A percentile compares a stretch with the other conserved stretches of the same genome.
These are phyloP conservation scores for Trachops cirrhosus DNA, from an alignment of 2,797 vertebrate species.

Conservation along the genomic window DNA sequence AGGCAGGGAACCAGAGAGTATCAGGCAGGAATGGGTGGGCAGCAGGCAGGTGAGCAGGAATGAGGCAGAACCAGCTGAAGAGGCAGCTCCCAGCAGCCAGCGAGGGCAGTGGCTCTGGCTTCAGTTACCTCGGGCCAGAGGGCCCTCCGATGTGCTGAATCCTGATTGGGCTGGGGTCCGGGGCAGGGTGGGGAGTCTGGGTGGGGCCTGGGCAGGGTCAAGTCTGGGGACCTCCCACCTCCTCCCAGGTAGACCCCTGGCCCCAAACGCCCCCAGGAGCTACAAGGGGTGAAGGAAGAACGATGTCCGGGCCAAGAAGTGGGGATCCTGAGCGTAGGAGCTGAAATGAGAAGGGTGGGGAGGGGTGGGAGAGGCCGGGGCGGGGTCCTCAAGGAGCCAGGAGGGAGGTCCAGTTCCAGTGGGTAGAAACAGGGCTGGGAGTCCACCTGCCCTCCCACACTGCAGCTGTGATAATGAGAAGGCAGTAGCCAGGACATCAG, in stretches of 20 bases:
- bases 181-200: constrained; percentile 69
- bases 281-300: constrained; percentile 73
- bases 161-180: constrained; percentile 62
- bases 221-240: constrained; percentile 74
- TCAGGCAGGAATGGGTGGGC: constrained; percentile 61
- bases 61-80: constrained; percentile 72
- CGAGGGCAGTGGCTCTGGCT: constrained; percentile 69
- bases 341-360: constrained; percentile 77
- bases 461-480: constrained; percentile 44
- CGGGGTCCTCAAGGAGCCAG: constrained; percentile 65
- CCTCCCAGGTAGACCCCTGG: constrained; percentile 57
- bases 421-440: constrained; percentile 34
- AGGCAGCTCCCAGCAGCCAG: constrained; percentile 76
- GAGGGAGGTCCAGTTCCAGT: constrained; percentile 50
- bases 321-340: constrained; percentile 76
- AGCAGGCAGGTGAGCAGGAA: constrained; percentile 70
- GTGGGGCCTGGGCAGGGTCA: constrained; percentile 64
- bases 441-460: constrained; percentile 70
- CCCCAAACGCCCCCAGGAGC: constrained; percentile 64
- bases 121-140: constrained; percentile 77
- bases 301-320: constrained; percentile 73
- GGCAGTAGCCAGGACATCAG: constrained; percentile 2
- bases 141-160: constrained; percentile 74
- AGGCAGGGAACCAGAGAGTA: constrained; percentile 68
- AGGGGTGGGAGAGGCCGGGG: constrained; percentile 67